Conservation (phyloP, 2,888 invertebrate species). For the Endotricha flammealis region DNA sequence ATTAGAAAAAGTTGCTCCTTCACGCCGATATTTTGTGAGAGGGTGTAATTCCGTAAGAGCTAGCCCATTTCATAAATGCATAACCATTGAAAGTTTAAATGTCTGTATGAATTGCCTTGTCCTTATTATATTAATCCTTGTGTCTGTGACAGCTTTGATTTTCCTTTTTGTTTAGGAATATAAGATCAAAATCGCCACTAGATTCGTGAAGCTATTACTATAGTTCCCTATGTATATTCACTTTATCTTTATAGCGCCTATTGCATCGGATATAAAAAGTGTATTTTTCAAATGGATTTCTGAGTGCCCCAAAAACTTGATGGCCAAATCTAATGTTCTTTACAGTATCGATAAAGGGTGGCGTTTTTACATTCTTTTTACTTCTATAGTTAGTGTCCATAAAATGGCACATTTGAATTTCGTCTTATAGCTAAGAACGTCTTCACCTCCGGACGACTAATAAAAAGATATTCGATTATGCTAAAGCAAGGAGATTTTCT, state of each 20-base stretch:
- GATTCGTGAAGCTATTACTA: no score
- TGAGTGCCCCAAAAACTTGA: conserved; percentile 72
- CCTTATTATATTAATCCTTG: no score
- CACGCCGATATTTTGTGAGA: no score
- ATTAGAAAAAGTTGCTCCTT: no score
- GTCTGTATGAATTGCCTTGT: no score
- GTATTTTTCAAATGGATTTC: conserved; percentile 77
- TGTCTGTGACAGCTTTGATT: no score
- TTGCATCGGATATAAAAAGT: conserved; percentile 58
- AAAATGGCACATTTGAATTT: conserved; percentile 64
- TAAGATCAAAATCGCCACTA: no score
- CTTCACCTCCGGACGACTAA: conserved; percentile 22
- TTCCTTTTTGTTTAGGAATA: no score
- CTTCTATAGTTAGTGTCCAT: conserved; percentile 60
- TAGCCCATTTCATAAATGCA: no score
- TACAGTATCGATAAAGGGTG: conserved; percentile 47
- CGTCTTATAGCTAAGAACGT: conserved; percentile 29
- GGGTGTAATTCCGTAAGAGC: no score
- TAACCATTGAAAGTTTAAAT: no score
- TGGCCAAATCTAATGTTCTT: conserved; percentile 71
- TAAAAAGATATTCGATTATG: conserved; percentile 22
- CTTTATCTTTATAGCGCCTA: conserved; percentile 7
- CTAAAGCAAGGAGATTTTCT: conserved; percentile 12
- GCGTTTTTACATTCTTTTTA: conserved; percentile 61
- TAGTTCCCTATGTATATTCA: no score